Conservation (phyloP, 2,888 invertebrate genomes). For the Caenorhabditis plicata region DNA sequence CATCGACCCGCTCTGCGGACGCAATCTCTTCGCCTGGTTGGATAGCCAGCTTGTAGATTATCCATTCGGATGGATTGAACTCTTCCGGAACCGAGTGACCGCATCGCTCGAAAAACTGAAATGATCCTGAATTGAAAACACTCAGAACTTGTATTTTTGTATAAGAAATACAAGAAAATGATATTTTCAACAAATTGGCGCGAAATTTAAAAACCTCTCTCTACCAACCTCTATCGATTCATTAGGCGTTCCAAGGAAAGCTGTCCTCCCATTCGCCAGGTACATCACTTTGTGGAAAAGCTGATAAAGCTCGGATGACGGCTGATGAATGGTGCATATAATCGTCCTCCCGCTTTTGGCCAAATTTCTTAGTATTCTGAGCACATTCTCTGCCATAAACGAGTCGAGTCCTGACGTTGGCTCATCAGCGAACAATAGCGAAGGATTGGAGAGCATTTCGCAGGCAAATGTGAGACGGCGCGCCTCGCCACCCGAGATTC, state of each 20-base stretch:
- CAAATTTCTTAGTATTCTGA: constrained; percentile 72
- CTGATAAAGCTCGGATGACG: constrained; percentile 56
- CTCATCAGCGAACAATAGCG: constrained; percentile 92
- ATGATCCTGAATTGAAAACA: no score
- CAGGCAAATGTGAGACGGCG: constrained; percentile 79
- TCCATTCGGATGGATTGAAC: constrained; percentile 91
- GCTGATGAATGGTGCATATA: constrained; percentile 64
- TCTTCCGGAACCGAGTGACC: constrained; percentile 74
- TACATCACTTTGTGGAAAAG: constrained; percentile 69
- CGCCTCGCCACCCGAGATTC: constrained; percentile 72
- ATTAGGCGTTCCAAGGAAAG: constrained; percentile 69
- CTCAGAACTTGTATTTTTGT: no score
- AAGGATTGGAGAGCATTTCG: constrained; percentile 83
- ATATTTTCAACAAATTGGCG: not conserved
- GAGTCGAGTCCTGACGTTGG: constrained; percentile 87
- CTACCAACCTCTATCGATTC: constrained; percentile 26
- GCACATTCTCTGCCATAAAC: constrained; percentile 86
- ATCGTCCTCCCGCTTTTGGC: constrained; percentile 52
- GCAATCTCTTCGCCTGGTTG: constrained; percentile 36
- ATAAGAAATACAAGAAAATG: no score
- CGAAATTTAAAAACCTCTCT: not conserved
- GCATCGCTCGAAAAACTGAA: constrained; percentile 44
- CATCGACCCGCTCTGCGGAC: constrained; percentile 10
- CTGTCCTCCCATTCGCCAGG: constrained; percentile 84
- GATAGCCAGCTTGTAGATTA: constrained; percentile 83